Base-by-base conservation (phyloP, 2,113 vertebrate genomes). In the Saimiri boliviensis region DNA sequence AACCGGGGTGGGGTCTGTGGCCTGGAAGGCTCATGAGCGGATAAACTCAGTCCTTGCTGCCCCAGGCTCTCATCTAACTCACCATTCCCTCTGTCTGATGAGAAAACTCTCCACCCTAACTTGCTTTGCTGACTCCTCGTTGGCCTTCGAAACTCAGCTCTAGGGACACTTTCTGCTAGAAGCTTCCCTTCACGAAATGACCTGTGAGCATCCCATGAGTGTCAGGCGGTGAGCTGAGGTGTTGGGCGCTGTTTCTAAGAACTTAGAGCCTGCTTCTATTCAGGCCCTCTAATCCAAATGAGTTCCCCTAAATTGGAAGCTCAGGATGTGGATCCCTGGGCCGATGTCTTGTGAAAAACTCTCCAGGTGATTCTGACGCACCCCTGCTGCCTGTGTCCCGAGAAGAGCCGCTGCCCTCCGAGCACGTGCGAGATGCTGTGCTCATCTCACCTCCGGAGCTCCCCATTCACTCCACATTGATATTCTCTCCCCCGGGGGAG, bases 321-420 rank as follows among this genome's bases (percentile, higher is more conserved):
- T 52, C 37, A 0, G 60, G 37, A 37, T 3, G 8, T 6, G 40
- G 54, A 1, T 17, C 71, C 30, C 76, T 8, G 23, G 42, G 32
- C n/a, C 11, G 74, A 5, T 20, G 32, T 25, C 56, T 27, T 40
- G 5, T 14, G 60, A 49, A 35, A 71, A 40, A 32, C 16, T 25
- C 9, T 60, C 14, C 32, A 20, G 52, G 32, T 2, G 37, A 13
- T 3, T 17, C n/a, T 37, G 56, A 11, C 6, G 20, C 20, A n/a
- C 35, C 19, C 3, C 76, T n/a, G 8, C 0, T 0, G 0, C 56
- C 66, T 30, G 1, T 0, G 23, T 23, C 32, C 27, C 25, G 63
- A n/a, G 27, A 32, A 37, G 0, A 63, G n/a, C 42, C 14, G 52
- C 32, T 42, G 3, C 40, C 8, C 0, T 3, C n/a, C 42, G 56